phyloP scores from a whole-genome alignment of 2,797 vertebrate genomes.

The Poecilia wingei region DNA sequence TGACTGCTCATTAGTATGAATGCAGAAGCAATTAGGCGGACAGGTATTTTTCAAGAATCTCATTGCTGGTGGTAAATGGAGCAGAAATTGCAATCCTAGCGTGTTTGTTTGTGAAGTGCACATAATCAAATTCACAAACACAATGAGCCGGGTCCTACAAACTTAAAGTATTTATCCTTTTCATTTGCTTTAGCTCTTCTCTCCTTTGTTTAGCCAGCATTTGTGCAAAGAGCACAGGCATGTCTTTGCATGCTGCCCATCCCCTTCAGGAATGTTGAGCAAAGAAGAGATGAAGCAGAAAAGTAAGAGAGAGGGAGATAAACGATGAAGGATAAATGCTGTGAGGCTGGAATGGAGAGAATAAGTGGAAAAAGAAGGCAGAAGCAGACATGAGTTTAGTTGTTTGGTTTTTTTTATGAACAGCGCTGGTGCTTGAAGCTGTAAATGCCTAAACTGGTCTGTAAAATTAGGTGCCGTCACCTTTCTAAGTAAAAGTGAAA shows the following conservation, averaged over 20 bases:
- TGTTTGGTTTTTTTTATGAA: background rate
- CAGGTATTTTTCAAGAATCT: slow-evolving; percentile 6
- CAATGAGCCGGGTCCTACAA: slow-evolving; percentile 21
- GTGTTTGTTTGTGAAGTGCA: slow-evolving; percentile 21
- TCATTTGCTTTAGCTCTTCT: slow-evolving; percentile 14
- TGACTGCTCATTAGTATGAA: slow-evolving; percentile 16
- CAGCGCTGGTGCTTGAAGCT: background rate
- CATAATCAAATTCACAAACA: slow-evolving; percentile 21
- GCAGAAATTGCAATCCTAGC: slow-evolving; percentile 1
- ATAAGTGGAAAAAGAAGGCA: background rate
- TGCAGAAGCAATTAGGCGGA: slow-evolving; percentile 7
- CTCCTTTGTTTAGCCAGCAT: slow-evolving; percentile 52
- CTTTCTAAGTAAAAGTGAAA: background rate
- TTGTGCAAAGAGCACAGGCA: slow-evolving; percentile 50
- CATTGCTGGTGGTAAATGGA: slow-evolving; percentile 28
- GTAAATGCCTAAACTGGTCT: background rate
- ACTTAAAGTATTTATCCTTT: slow-evolving; percentile 2
- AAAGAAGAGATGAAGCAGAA: slow-evolving; percentile 42
- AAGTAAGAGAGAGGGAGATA: slow-evolving; percentile 9
- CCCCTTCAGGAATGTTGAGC: slow-evolving; percentile 72
- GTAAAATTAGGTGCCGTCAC: background rate
- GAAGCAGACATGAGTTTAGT: background rate
- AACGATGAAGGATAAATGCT: background rate
- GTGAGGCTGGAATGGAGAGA: slow-evolving; percentile 16
- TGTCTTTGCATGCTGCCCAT: slow-evolving; percentile 73